Evolutionary conservation across 2,888 invertebrate species (phyloP), one percentile per base, ranked within the genome.

Genomic region (Thereva nobilitata): DNA sequence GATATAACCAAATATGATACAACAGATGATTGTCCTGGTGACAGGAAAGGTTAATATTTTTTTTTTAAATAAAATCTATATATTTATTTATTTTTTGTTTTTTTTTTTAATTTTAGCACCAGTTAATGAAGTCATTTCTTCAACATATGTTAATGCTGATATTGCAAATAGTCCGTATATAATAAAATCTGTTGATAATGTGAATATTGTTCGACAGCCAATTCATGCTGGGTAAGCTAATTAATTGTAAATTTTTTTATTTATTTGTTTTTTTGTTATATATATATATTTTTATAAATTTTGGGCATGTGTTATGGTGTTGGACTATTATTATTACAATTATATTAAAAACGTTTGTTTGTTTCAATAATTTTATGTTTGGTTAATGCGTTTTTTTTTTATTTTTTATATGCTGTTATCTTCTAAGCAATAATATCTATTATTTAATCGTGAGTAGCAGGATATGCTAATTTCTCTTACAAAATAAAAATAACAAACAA

Each of bases 1-100:
- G 91, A 92, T 80, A 89, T 90, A 78, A 88, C 89, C 44, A 86
- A 86, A 69, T 87, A 87, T 74, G 87, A 88, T 76, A 87, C 87
- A 44, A 87, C 87, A 2, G 82, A 85, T 75, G 87, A 87, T 75
- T 86, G 86, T 73, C 82, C 83, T 69, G 79, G 78, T 54, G 79
- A 81, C n/a, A 64, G 66, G 12, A 54, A 61, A 69, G 73, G 70
- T 66, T 52, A 55, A 10, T 50, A 41, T 5, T 12, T 47, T 5
- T n/a, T 47, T 47, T 49, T 41, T 10, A 4, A 44, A 9, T 7
- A 6, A 47, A 10, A 38, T 59, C n/a, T 5, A 4, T 47, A 50
- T 50, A 5, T 7, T 1, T 6, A 50, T 1, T 0, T 50, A 8
- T 50, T 42, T 42, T 42, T 5, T n/a, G 12, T 56, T 41, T 56